Conservation (phyloP, 2,797 vertebrate species). For the Columba guinea region DNA sequence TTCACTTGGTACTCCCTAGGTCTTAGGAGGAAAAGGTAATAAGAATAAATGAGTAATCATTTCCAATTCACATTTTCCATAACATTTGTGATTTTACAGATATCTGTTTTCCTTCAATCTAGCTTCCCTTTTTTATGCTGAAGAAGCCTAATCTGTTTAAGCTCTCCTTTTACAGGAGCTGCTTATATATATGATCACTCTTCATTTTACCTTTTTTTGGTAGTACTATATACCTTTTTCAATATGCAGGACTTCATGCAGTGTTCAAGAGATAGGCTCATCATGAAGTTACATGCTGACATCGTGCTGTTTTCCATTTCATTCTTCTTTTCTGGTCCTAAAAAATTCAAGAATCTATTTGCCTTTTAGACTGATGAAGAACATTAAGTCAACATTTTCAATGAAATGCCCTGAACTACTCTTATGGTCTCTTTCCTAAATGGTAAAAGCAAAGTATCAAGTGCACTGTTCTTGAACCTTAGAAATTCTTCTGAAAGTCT, state of each 20-base stretch:
- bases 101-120: neutral
- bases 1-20: neutral
- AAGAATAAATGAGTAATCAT: neutral
- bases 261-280: neutral
- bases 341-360: neutral
- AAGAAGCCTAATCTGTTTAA: neutral
- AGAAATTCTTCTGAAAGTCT: neutral
- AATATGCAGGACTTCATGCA: neutral
- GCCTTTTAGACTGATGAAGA: neutral
- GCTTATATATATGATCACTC: neutral
- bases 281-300: neutral
- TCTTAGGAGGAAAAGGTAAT: neutral
- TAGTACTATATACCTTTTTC: neutral
- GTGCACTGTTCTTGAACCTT: neutral
- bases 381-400: neutral
- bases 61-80: neutral
- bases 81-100: neutral
- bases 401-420: neutral
- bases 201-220: neutral
- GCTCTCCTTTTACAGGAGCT: neutral
- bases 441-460: neutral
- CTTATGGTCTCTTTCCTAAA: neutral
- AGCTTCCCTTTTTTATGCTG: neutral
- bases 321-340: neutral
- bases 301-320: neutral